These are phyloP conservation scores for Merodon equestris DNA, from an alignment of 2,888 invertebrate species.

Conservation along the genomic window DNA sequence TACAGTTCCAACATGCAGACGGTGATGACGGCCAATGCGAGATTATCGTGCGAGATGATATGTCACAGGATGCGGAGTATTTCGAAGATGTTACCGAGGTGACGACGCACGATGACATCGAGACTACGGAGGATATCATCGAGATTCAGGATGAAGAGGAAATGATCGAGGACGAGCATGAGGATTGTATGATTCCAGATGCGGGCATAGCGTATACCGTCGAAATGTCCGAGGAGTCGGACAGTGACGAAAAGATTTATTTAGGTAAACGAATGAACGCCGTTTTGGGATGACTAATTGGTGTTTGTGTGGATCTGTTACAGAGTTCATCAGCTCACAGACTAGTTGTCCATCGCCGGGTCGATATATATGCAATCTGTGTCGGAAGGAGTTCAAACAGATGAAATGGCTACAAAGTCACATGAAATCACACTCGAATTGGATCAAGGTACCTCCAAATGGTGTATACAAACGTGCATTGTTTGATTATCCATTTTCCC, in stretches of 20 bases:
- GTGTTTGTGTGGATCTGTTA: conserved; percentile 51
- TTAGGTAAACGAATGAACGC: conserved; percentile 33
- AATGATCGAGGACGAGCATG: conserved; percentile 70
- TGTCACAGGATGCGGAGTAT: conserved; percentile 75
- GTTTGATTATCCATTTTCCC: background rate
- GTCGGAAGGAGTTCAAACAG: conserved; percentile 83
- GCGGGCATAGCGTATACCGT: conserved; percentile 53
- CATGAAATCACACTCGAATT: conserved; percentile 83
- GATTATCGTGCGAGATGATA: conserved; percentile 75
- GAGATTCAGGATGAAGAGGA: conserved; percentile 71
- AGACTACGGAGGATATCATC: conserved; percentile 75
- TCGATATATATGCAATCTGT: conserved; percentile 82
- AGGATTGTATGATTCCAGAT: conserved; percentile 57
- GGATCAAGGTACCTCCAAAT: conserved; percentile 80
- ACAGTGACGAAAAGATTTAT: conserved; percentile 62
- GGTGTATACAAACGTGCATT: background rate
- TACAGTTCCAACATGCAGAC: conserved; percentile 70
- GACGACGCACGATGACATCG: conserved; percentile 74
- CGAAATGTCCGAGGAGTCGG: conserved; percentile 63
- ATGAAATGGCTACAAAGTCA: conserved; percentile 83
- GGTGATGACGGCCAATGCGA: conserved; percentile 70
- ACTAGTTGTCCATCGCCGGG: conserved; percentile 82
- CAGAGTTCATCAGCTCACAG: conserved; percentile 79
- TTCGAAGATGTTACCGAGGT: conserved; percentile 75
- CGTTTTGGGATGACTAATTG: background rate